These are phyloP conservation scores for Perdita meconis DNA, from an alignment of 2,888 invertebrate genomes.

Conservation along the genomic window DNA sequence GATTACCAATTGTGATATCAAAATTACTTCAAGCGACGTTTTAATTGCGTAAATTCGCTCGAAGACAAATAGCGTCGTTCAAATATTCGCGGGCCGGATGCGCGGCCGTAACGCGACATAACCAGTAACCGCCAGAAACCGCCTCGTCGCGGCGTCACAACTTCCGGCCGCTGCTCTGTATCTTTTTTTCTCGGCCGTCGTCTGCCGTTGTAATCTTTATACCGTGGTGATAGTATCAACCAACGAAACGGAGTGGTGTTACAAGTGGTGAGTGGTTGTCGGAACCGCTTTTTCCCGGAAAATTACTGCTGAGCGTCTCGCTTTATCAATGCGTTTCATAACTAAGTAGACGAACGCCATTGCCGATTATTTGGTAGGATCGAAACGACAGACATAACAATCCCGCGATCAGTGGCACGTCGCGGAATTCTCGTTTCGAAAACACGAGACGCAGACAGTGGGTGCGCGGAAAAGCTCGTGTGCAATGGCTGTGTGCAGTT, in stretches of 20 bases:
- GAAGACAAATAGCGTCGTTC: background rate
- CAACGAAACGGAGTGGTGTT: constrained; percentile 45
- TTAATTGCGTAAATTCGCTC: background rate
- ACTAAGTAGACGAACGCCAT: background rate
- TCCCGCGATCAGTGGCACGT: no score
- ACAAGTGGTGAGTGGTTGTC: constrained; percentile 29
- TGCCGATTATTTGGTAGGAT: background rate
- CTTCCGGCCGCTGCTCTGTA: constrained; percentile 41
- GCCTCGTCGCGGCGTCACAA: constrained; percentile 8
- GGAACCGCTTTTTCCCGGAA: constrained; percentile 6
- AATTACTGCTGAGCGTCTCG: constrained; percentile 3
- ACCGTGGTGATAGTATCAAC: constrained; percentile 53
- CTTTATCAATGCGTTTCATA: background rate
- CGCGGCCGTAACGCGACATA: no score
- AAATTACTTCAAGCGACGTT: background rate
- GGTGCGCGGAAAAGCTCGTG: background rate
- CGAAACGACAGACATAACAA: background rate
- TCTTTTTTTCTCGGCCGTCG: constrained; percentile 41
- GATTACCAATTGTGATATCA: no score
- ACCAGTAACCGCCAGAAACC: no score
- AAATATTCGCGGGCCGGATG: constrained; percentile 33
- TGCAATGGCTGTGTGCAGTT: constrained; percentile 37
- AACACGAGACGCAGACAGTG: constrained; percentile 5
- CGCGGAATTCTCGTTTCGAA: no score
- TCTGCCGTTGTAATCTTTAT: constrained; percentile 54